Base-by-base conservation (phyloP, 2,113 vertebrate genomes). In the Cephalopterus ornatus region DNA sequence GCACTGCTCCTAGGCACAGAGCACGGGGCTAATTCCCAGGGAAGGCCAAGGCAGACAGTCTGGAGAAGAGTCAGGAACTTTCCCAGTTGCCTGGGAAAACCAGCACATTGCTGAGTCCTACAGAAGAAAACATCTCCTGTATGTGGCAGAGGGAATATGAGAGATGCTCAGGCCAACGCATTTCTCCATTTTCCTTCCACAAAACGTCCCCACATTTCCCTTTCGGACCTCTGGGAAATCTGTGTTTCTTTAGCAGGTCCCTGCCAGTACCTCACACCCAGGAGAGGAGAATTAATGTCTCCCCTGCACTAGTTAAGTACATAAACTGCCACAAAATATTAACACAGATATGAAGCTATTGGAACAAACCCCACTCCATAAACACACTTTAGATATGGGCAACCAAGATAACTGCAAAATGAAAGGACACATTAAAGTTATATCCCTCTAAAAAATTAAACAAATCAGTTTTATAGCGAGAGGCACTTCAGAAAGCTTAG, bases 381-480 rank as follows among this genome's bases (percentile, higher is more conserved):
- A 97, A 97, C 93, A 67, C 83, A 81, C 80, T 92, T 96, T 92
- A 95, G 80, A 96, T 87, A 95, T 22, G 62, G 90, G 96, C 95
- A 96, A 98, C 97, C 85, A 10, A 94, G 97, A 95, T 98, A 97
- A 96, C 97, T 97, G 97, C 95, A 97, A 98, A 98, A 96, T 95
- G 97, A 97, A 97, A 95, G 97, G 97, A 96, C 94, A 76, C 96
- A 97, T 97, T 98, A 98, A 97, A 97, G 97, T 96, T 97, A 97
- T 95, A 97, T 95, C 91, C 91, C 97, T 95, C 98, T 73, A 97
- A 98, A 96, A 97, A 97, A 93, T 75, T 89, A 95, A 93, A 98
- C 97, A 98, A 98, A 98, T 98, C 97, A 94, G 95, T 95, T 98
- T 98, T 98, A 98, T 85, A 94, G 96, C 84, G 94, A 96, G 85